Evolutionary conservation across 2,113 vertebrate species (phyloP).

Genomic region (Oryzias celebensis): DNA sequence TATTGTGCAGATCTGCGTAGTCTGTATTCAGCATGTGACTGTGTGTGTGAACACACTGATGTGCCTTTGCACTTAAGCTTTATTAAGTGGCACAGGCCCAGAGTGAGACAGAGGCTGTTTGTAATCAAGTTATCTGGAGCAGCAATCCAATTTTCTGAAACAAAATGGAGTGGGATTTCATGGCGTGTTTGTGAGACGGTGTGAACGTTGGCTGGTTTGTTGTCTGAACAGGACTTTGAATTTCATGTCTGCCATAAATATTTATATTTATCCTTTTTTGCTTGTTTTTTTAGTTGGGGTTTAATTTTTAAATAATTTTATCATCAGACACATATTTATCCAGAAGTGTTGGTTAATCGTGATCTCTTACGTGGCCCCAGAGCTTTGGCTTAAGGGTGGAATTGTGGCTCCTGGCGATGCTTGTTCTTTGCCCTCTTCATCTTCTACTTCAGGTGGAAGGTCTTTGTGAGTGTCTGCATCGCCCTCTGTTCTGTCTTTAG

Average conservation of each 20-base stretch:
- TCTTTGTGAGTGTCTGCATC: conserved; percentile 7
- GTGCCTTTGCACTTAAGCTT: conserved; percentile 60
- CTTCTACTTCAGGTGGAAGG: conserved; percentile 8
- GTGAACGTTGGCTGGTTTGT: not conserved
- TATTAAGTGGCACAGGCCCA: conserved; percentile 59
- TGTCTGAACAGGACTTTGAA: not conserved
- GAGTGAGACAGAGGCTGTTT: conserved; percentile 44
- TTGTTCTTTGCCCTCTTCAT: not conserved
- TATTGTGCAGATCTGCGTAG: too few species aligned
- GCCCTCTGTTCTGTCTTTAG: conserved; percentile 14
- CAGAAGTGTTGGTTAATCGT: not conserved
- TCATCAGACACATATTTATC: too few species aligned
- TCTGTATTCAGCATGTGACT: not conserved
- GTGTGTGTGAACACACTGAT: conserved; percentile 8
- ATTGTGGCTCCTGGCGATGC: conserved; percentile 1
- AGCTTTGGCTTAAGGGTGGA: not conserved
- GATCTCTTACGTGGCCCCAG: not conserved
- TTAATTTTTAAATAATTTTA: not conserved
- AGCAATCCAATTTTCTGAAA: conserved; percentile 65
- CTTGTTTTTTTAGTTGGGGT: not conserved
- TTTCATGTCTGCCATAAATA: not conserved
- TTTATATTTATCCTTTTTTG: conserved; percentile 9
- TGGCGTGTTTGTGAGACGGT: conserved; percentile 7
- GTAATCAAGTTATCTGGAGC: conserved; percentile 64
- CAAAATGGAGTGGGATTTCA: conserved; percentile 44